These are phyloP conservation scores for Zapus hudsonius DNA, from an alignment of 2,113 vertebrate genomes.

Conservation along the genomic window DNA sequence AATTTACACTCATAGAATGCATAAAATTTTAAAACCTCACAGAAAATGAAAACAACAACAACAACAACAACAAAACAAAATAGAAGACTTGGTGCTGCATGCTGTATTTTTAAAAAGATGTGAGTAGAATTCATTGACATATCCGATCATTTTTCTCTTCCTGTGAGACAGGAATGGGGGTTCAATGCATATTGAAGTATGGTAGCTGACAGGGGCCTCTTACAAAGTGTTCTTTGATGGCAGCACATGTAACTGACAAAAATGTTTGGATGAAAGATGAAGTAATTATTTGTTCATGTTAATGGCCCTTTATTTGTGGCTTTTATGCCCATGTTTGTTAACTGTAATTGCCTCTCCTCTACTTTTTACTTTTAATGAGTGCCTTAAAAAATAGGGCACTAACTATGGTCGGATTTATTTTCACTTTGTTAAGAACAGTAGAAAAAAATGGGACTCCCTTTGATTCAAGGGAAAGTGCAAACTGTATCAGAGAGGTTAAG, in stretches of 20 bases:
- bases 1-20: background rate
- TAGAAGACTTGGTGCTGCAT: background rate
- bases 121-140: constrained; percentile 43
- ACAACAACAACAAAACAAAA: background rate
- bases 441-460: constrained; percentile 26
- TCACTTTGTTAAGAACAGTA: constrained; percentile 53
- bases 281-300: constrained; percentile 73
- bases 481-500: background rate
- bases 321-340: constrained; percentile 76
- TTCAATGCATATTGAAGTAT: background rate
- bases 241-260: constrained; percentile 24
- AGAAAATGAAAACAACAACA: background rate
- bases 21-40: constrained; percentile 49
- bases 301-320: constrained; percentile 68
- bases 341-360: constrained; percentile 74
- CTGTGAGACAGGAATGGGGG: background rate
- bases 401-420: constrained; percentile 76
- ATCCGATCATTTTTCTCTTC: background rate
- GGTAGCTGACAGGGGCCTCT: background rate
- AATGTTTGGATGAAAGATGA: constrained; percentile 49
- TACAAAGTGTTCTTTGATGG: constrained; percentile 47
- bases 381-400: constrained; percentile 71
- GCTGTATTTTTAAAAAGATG: background rate
- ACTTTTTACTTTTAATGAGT: constrained; percentile 81
- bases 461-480: constrained; percentile 16